Base-by-base conservation (phyloP, 2,888 invertebrate genomes). In the Macropis europaea region DNA sequence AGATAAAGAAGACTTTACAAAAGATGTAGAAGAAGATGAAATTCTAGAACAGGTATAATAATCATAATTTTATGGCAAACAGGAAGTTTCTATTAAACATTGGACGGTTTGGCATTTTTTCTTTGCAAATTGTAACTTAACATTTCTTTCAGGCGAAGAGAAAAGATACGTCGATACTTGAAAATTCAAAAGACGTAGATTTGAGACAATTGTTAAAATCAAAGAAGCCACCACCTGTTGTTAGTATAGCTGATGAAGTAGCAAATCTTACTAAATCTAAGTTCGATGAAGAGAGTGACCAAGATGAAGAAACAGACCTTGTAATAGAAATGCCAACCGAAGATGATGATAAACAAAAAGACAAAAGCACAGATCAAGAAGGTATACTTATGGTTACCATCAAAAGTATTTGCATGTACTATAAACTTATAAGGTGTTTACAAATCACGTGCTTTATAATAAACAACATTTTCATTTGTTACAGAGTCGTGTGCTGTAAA, bases 171-270 rank as follows among this genome's bases (percentile, higher is more conserved):
- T 56, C 67, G 17, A 11, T 48, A 26, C 47, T 69, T 36, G 73
- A 87, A 11, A 78, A 82, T 45, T 73, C 85, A 11, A 90, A 89
- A 72, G 91, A 91, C 68, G 80, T 91, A 1, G 91, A 91, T 81
- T 88, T 91, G 19, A 86, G 91, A 34, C 90, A 91, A 67, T 73
- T 91, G 22, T 75, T 90, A 30, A 73, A 79, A 17, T 47, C 76
- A 53, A 85, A 83, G 24, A 86, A 87, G 47, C 73, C 84, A 9
- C 81, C 86, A 7, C 77, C 82, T 3, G 82, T 85, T 2, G 83
- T 85, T 26, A 86, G 84, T 67, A 83, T 88, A 76, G 85, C 87
- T 0, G 88, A 89, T 7, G 85, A 87, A 69, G 84, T 84, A 45
- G 87, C 86, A 0, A 84, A 73, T 77, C 78, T 87, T n/a, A 79